Evolutionary conservation across 2,113 vertebrate species (phyloP), one percentile per base, ranked within the genome.

Genomic region (Ptilonorhynchus violaceus): DNA sequence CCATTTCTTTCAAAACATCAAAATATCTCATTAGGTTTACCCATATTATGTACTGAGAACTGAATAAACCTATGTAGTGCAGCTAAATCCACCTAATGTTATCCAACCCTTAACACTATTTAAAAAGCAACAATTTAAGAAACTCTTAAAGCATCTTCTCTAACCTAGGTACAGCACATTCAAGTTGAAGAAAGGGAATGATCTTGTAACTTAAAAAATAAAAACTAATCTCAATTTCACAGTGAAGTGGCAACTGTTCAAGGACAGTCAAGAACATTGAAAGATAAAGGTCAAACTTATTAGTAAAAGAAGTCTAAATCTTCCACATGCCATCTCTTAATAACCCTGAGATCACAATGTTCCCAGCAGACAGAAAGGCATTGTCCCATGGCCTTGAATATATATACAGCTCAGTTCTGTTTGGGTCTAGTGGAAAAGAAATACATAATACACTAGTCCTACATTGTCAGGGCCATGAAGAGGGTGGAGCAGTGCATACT

Each of bases 201-300:
- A 73, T 31, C 19, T 82, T 58, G 5, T n/a, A n/a, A 56, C 18
- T 87, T 59, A 10, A 50, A 64, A 64, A 49, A 49, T 21, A 31
- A 37, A 39, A 63, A 47, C 7, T 16, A 47, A 58, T 64, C n/a
- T 78, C 44, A 22, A 17, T 88, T 82, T 84, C 50, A 74, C 19
- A 72, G 83, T 11, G 31, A 72, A 92, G 33, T 27, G 24, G 60
- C 91, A 89, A 85, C 49, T 85, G 49, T 66, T 53, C 76, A 94
- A 95, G 90, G 89, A 91, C 76, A 68, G 42, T 53, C 56, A 92
- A 93, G 77, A 93, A 67, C 47, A 85, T 15, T 66, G 73, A 87
- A 95, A 92, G 64, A 75, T 84, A 96, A 96, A 93, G 85, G 90
- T 96, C 94, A 94, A 92, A 87, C 42, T 75, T 96, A 70, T 72